phyloP scores from a whole-genome alignment of 2,797 vertebrate genomes.

The Thamnophis elegans region DNA sequence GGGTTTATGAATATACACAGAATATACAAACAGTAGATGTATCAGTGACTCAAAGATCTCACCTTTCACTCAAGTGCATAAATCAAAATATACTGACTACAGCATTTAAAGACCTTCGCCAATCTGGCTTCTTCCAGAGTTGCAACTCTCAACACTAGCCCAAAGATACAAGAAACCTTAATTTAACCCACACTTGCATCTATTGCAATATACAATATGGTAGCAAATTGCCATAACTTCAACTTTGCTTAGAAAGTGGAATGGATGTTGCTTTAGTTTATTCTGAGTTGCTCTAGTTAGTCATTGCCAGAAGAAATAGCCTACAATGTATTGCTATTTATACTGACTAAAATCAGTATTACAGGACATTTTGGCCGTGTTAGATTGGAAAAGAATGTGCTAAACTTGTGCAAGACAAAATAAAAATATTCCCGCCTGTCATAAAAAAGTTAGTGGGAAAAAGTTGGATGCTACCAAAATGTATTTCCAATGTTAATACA shows the following conservation, averaged over 20 bases:
- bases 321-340: background rate
- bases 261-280: background rate
- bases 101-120: background rate
- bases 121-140: background rate
- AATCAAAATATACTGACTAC: background rate
- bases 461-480: background rate
- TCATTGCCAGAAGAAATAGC: background rate
- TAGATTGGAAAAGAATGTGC: background rate
- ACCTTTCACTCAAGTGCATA: background rate
- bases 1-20: background rate
- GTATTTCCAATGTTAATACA: background rate
- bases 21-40: background rate
- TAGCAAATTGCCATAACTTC: background rate
- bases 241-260: background rate
- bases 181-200: background rate
- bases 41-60: background rate
- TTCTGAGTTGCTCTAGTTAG: background rate
- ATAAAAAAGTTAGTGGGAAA: background rate
- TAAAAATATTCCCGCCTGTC: background rate
- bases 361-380: background rate
- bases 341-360: background rate
- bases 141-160: background rate
- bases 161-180: background rate
- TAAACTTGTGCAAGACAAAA: background rate
- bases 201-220: background rate